A percentile compares a stretch with the other conserved stretches of the same genome.
Conservation (phyloP, 2,113 vertebrate genomes). For the Campylomormyrus tamandua region DNA sequence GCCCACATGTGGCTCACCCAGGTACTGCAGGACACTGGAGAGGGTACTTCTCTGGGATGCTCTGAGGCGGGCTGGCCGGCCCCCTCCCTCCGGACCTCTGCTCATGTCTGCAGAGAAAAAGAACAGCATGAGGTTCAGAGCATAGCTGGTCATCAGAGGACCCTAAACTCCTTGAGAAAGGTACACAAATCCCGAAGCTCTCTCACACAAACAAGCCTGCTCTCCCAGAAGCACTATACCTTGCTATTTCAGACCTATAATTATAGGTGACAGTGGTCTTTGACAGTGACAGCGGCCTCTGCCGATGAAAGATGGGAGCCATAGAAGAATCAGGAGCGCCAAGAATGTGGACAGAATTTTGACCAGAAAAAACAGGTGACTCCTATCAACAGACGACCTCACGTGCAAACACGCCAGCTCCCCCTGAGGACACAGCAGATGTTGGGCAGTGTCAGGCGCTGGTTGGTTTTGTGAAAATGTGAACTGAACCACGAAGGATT, state of each 20-base stretch:
- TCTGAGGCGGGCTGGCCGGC: slow-evolving; percentile 81
- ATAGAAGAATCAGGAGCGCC: neutral
- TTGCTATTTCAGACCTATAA: neutral
- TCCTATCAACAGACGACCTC: neutral
- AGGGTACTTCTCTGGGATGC: slow-evolving; percentile 80
- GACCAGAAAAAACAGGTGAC: neutral
- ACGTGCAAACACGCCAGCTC: neutral
- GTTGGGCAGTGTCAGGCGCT: neutral
- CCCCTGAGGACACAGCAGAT: neutral
- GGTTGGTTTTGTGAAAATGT: neutral
- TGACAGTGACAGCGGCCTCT: neutral
- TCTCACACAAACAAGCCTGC: neutral
- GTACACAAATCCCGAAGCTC: neutral
- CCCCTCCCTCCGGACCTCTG: slow-evolving; percentile 78
- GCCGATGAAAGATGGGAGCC: neutral
- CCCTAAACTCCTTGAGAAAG: neutral
- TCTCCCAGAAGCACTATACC: neutral
- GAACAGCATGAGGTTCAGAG: slow-evolving; percentile 37
- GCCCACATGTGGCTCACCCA: slow-evolving; percentile 64
- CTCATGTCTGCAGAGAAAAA: slow-evolving; percentile 76
- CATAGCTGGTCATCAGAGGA: neutral
- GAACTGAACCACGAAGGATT: neutral
- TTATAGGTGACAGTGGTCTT: neutral
- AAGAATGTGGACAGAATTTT: neutral
- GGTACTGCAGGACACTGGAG: slow-evolving; percentile 87